Base-by-base conservation (phyloP, 2,888 invertebrate species). In the Drosophila helvetica region DNA sequence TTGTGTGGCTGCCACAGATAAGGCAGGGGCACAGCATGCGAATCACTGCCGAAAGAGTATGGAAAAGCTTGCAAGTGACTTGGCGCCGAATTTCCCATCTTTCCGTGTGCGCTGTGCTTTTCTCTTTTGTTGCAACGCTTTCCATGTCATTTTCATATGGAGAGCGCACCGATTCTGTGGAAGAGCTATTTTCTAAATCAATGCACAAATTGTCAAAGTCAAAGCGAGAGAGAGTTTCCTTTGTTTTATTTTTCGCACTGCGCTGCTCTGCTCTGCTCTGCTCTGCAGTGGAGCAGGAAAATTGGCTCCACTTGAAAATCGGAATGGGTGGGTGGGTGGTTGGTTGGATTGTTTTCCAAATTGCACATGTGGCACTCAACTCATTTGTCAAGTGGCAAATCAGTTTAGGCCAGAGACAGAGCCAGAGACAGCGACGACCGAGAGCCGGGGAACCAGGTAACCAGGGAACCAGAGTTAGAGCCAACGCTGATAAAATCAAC, bases 331-430 rank as follows among this genome's bases (percentile, higher is more conserved):
- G n/a, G 48, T 12, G 22, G 22, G 9, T 12, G 52, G n/a, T 4
- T 67, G 67, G 55, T 47, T 67, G 58, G 61, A 74, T 82, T 70
- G 78, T 80, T 79, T 80, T 70, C 52, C 79, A 86, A 86, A 86
- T 88, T 83, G 80, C 86, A 88, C 86, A 83, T 83, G 88, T 83
- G 83, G 88, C 86, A 83, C 83, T 54, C 75, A 60, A 58, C 86
- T 83, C 83, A 83, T 83, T 83, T 83, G 83, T 83, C 83, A 88
- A 83, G 88, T 83, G 83, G 80, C 83, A 80, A 87, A 82, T 83
- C 86, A 77, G 85, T 74, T 85, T 75, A 79, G 52, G 69, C 69
- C 71, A 42, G 65, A 78, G 65, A 50, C 53, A 66, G 8, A 17
- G 25, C 25, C n/a, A 67, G 43, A 61, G 42, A 65, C 46, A 56